Conservation (phyloP, 2,113 vertebrate species). For the Smithornis capensis region DNA sequence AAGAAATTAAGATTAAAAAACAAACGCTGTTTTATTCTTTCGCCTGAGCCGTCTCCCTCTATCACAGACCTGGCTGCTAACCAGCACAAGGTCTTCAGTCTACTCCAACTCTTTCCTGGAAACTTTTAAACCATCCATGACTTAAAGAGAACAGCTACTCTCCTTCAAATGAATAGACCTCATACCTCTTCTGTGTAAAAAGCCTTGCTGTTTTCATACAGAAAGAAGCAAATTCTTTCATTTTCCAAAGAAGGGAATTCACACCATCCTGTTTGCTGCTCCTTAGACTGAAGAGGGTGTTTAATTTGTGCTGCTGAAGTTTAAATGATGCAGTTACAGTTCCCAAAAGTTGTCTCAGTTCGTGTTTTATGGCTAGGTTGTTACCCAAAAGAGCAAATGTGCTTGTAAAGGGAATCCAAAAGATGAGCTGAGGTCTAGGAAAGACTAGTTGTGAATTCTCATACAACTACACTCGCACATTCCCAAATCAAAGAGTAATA, state of each 20-base stretch:
- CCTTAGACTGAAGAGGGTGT: neutral
- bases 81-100: neutral
- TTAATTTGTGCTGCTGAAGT: neutral
- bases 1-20: neutral
- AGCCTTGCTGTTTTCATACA: neutral
- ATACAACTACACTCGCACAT: neutral
- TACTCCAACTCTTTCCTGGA: neutral
- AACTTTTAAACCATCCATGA: neutral
- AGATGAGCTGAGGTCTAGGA: neutral
- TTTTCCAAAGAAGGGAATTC: conserved; percentile 10
- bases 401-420: neutral
- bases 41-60: neutral
- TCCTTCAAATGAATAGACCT: neutral
- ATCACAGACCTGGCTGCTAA: neutral
- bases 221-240: conserved; percentile 17
- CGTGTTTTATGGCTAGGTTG: neutral
- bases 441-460: neutral
- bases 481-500: neutral
- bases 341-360: neutral
- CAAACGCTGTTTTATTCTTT: neutral
- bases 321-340: neutral
- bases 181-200: neutral
- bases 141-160: neutral
- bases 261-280: neutral
- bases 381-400: neutral